Evolutionary conservation across 1,140 invertebrate species (phyloP), one percentile per base, ranked within the genome.

Genomic region (Drosophila azteca): DNA sequence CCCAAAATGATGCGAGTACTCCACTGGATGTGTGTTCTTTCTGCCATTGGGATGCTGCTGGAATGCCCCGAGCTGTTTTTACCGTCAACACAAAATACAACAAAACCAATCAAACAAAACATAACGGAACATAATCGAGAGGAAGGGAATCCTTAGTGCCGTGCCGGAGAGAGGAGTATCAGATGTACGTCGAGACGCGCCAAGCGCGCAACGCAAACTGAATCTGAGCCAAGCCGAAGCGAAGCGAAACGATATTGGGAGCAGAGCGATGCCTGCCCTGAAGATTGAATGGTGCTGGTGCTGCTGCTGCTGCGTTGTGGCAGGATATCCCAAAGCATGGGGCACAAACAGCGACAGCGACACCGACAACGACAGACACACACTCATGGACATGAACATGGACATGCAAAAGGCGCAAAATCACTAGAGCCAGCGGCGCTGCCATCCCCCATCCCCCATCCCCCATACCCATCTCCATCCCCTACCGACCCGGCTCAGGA

Each of bases 161-260:
- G 43, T 26, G 24, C 24, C 24, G 24, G 24, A 26, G 31, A 35
- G 63, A 64, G 66, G 43, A 68, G 35, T 58, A 35, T 57, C 50
- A 66, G 64, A 49, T 68, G 77, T 63, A 90, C 82, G 76, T 90
- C 87, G 78, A 88, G 84, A 81, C 88, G 82, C 88, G 88, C 83
- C 88, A 88, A 90, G 89, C 88, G 88, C 88, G 88, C 88, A 90
- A 88, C 83, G 83, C 88, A 87, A 82, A 90, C 88, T 90, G 83
- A 87, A 82, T 90, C 88, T 90, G 83, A 55, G 35, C 49, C 51
- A 45, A 84, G 81, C 72, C 67, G 82, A 69, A 63, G 77, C 49
- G 44, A 84, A 88, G 72, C 67, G 44, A 84, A 88, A 72, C 67
- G 82, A 69, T 79, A 81, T 83, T 88, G 75, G 79, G 78, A 70